Conservation (phyloP, 1,140 invertebrate species). For the Limonius californicus region DNA sequence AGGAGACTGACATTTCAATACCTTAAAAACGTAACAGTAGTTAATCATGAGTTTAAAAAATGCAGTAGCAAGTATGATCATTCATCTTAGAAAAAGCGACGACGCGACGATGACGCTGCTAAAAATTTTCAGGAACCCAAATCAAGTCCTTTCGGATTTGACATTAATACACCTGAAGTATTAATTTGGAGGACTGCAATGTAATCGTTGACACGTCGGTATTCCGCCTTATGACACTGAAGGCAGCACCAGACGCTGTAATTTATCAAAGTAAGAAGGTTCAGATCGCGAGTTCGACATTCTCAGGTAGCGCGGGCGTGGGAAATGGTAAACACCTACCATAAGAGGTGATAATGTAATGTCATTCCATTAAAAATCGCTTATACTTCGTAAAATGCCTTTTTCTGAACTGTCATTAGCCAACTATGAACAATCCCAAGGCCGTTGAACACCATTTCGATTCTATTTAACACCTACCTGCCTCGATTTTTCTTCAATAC, state of each 20-base stretch:
- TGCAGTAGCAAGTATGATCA: slow-evolving; percentile 17
- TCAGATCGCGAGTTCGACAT: slow-evolving; percentile 13
- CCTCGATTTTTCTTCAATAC: too few relatives aligned
- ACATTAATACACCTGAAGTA: slow-evolving; percentile 6
- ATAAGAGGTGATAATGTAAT: background rate
- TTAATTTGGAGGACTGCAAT: slow-evolving; percentile 5
- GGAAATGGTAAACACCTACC: background rate
- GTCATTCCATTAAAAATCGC: background rate
- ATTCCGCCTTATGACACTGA: slow-evolving; percentile 9
- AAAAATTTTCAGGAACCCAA: slow-evolving; percentile 14
- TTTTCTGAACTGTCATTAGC: too few relatives aligned
- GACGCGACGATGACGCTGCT: slow-evolving; percentile 16
- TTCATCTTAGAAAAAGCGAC: slow-evolving; percentile 13
- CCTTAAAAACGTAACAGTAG: slow-evolving; percentile 13
- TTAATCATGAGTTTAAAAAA: slow-evolving; percentile 16
- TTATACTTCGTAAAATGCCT: too few relatives aligned
- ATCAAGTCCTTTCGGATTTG: slow-evolving; percentile 4
- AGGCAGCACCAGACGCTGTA: slow-evolving; percentile 3
- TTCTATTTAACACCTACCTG: too few relatives aligned
- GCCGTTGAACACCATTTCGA: too few relatives aligned
- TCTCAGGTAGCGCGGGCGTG: slow-evolving; percentile 9
- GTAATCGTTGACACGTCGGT: slow-evolving; percentile 9
- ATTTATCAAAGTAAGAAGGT: slow-evolving; percentile 10
- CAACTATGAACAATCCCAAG: too few relatives aligned
- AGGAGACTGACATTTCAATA: slow-evolving; percentile 14